These are phyloP conservation scores for Hofmannophila pseudospretella DNA, from an alignment of 2,888 invertebrate species.

Conservation along the genomic window DNA sequence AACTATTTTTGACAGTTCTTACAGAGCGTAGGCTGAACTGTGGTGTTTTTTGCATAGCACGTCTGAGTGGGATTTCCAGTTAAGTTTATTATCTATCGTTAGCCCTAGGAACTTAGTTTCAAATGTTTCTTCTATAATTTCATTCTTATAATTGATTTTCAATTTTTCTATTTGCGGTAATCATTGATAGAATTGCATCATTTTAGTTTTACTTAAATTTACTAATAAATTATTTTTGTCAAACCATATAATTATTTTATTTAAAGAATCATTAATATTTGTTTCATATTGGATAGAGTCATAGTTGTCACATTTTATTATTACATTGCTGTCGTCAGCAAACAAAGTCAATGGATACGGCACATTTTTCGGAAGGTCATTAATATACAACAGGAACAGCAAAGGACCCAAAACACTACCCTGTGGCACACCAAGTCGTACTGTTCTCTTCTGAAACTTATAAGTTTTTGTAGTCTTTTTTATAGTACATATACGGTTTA, in stretches of 20 bases:
- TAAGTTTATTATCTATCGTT: slow-evolving; percentile 7
- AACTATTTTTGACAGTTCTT: too few species aligned
- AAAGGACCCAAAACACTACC: slow-evolving; percentile 10
- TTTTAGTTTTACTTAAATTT: too few species aligned
- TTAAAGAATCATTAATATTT: background rate
- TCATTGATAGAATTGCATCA: too few species aligned
- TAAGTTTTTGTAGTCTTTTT: slow-evolving; percentile 3
- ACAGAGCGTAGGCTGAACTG: slow-evolving; percentile 10
- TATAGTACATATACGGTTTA: slow-evolving; percentile 1
- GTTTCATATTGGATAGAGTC: slow-evolving; percentile 1
- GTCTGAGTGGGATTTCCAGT: slow-evolving; percentile 12
- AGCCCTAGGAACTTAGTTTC: slow-evolving; percentile 8
- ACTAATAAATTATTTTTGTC: background rate
- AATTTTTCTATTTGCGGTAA: background rate
- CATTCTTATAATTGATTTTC: slow-evolving; percentile 2
- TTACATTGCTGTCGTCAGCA: slow-evolving; percentile 11
- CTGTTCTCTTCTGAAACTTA: background rate
- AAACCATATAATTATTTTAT: background rate
- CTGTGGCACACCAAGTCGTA: slow-evolving; percentile 9
- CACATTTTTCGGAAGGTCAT: slow-evolving; percentile 5
- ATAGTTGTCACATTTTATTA: background rate
- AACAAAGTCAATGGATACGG: slow-evolving; percentile 4
- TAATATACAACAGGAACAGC: slow-evolving; percentile 6
- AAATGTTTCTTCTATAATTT: slow-evolving; percentile 4
- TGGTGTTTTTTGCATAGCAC: slow-evolving; percentile 11